These are phyloP conservation scores for Ceyx cyanopectus DNA, from an alignment of 2,113 vertebrate genomes.

Conservation along the genomic window DNA sequence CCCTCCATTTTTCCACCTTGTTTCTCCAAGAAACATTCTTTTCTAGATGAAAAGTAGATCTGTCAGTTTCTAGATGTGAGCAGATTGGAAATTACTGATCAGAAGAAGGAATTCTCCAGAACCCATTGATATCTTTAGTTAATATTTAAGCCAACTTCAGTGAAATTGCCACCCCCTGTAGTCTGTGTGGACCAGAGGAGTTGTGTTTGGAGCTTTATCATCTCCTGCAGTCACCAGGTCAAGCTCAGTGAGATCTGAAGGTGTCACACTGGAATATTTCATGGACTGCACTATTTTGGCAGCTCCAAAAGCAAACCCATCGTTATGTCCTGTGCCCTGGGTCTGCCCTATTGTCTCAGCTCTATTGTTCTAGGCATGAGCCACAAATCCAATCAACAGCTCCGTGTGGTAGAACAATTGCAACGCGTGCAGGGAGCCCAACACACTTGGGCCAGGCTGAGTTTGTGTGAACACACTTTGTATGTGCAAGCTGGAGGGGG, in stretches of 20 bases:
- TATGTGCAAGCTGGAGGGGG: not conserved
- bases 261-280: not conserved
- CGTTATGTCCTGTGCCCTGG: not conserved
- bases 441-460: no score
- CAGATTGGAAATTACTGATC: not conserved
- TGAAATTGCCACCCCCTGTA: not conserved
- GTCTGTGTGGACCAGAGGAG: not conserved
- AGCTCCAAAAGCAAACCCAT: not conserved
- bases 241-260: not conserved
- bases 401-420: not conserved
- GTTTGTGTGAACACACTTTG: not conserved
- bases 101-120: not conserved
- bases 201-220: not conserved
- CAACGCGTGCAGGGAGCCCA: no score
- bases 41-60: not conserved
- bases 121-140: not conserved
- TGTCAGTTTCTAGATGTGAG: rapidly evolving
- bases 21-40: not conserved
- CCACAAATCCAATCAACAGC: not conserved
- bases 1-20: not conserved
- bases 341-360: not conserved
- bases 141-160: not conserved
- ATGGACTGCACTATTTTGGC: not conserved
- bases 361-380: not conserved
- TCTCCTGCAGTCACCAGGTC: not conserved